Evolutionary conservation across 2,797 vertebrate species (phyloP).

Genomic region (Babyrousa celebensis): DNA sequence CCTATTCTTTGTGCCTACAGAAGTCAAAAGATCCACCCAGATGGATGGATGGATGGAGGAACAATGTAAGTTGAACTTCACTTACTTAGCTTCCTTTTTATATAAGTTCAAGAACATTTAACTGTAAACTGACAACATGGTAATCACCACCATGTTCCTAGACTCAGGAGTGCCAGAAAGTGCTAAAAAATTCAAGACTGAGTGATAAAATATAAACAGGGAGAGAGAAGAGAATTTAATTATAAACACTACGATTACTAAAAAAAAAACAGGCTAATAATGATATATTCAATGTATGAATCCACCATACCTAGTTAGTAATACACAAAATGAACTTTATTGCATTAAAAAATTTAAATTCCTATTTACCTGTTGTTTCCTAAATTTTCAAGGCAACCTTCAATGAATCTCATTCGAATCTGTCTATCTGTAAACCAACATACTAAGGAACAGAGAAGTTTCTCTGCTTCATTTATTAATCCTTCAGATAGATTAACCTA

Average conservation of each 20-base stretch:
- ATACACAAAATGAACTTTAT: background rate
- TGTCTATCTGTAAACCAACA: constrained; percentile 99
- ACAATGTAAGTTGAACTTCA: constrained; percentile 43
- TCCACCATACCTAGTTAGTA: background rate
- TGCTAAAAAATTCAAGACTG: background rate
- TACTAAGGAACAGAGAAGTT: constrained; percentile 98
- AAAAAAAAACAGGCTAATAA: background rate
- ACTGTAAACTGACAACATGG: background rate
- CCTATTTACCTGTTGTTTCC: constrained; percentile 96
- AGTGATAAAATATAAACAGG: constrained; percentile 23
- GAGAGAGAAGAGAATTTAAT: background rate
- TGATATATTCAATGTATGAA: constrained; percentile 11
- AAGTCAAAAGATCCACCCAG: background rate
- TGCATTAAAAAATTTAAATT: constrained; percentile 34
- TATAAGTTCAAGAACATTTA: constrained; percentile 47
- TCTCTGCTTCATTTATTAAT: constrained; percentile 99
- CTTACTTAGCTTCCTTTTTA: constrained; percentile 47
- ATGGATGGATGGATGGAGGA: background rate
- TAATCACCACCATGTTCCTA: background rate
- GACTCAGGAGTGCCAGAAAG: background rate
- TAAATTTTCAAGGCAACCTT: constrained; percentile 99
- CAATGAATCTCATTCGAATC: constrained; percentile 99
- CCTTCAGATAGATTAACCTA: constrained; percentile 99
- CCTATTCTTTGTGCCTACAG: background rate
- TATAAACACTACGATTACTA: background rate